Conservation (phyloP, 2,113 vertebrate species). For the Ctenodactylus gundi region DNA sequence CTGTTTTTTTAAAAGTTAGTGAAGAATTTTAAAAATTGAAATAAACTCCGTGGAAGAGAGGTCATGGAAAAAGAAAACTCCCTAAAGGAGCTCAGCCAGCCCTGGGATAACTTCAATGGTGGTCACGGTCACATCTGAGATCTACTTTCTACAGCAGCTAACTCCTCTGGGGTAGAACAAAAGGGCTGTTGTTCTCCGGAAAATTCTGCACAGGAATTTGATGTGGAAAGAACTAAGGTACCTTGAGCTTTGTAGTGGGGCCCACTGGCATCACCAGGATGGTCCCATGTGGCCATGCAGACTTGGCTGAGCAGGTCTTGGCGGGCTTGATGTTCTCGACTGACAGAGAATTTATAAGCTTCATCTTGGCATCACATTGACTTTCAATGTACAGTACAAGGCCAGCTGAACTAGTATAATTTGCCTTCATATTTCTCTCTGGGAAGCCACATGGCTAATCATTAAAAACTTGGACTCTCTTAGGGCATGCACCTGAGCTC, state of each 20-base stretch:
- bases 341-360: rapidly evolving
- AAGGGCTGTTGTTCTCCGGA: not conserved
- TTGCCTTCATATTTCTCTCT: rapidly evolving
- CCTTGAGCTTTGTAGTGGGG: not conserved
- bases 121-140: rapidly evolving
- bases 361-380: rapidly evolving
- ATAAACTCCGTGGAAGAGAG: not conserved
- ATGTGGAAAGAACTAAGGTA: not conserved
- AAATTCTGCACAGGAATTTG: not conserved
- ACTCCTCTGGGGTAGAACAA: rapidly evolving
- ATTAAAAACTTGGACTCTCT: rapidly evolving
- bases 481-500: rapidly evolving
- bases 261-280: rapidly evolving
- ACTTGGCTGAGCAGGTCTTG: not conserved
- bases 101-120: rapidly evolving
- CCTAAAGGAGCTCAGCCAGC: not conserved
- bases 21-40: conserved; percentile 4
- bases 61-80: not conserved
- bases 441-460: rapidly evolving
- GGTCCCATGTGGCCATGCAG: rapidly evolving
- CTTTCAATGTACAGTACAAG: rapidly evolving
- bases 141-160: too few species aligned
- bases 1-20: conserved; percentile 6
- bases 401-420: rapidly evolving
- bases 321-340: rapidly evolving